phyloP scores from a whole-genome alignment of 2,113 vertebrate genomes.

The Arenaria interpres region DNA sequence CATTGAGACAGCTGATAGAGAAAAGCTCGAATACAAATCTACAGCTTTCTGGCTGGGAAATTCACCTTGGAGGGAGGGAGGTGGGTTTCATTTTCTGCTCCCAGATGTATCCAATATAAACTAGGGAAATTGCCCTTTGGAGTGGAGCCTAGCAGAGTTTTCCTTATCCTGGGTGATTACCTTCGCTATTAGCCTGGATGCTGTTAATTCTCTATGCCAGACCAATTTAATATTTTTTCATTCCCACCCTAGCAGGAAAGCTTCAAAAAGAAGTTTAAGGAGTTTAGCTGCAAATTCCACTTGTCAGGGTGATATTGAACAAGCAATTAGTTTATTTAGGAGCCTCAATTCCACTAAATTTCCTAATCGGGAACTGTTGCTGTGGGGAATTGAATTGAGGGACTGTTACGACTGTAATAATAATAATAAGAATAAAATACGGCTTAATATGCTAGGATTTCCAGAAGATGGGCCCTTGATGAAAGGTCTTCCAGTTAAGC shows the following conservation, averaged over 20 bases:
- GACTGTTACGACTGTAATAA: neutral
- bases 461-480: neutral
- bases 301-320: neutral
- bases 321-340: neutral
- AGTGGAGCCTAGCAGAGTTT: neutral
- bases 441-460: neutral
- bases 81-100: neutral
- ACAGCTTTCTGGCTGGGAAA: neutral
- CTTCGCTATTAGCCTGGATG: neutral
- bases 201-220: neutral
- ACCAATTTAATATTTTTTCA: neutral
- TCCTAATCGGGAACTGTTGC: neutral
- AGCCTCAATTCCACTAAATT: neutral
- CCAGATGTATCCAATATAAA: neutral
- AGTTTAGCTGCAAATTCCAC: neutral
- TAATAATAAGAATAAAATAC: neutral
- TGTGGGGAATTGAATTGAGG: neutral
- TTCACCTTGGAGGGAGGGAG: neutral
- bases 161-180: neutral
- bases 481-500: neutral
- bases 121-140: neutral
- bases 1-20: neutral
- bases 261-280: neutral
- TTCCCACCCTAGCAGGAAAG: neutral
- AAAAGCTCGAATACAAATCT: neutral